Evolutionary conservation across 1,140 invertebrate genomes (phyloP), one percentile per base, ranked within the genome.

Genomic region (Drosophila pseudoananassae): DNA sequence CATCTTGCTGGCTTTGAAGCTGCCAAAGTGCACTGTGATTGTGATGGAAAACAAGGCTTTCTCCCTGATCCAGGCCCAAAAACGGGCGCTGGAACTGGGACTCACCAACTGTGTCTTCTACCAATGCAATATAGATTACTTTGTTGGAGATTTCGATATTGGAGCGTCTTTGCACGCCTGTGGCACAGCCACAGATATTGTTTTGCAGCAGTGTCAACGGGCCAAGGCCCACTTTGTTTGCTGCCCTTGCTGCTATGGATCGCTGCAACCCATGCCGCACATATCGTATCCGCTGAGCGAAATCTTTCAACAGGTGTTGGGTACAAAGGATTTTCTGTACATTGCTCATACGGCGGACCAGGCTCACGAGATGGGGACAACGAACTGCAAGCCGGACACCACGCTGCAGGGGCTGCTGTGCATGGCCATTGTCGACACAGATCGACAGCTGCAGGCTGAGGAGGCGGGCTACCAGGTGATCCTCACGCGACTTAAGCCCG

Each of bases 221-320:
- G 94, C 94, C 12, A 93, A 94, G 51, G 97, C 98, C 0, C 93
- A 95, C 59, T 98, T 99, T 93, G 95, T 98, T 3, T 94, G 97
- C 56, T 98, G 97, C 92, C 98, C 98, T 1, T 99, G 98, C 91
- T 99, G 98, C 91, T 99, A 99, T 92, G 98, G 98, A 4, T 95
- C 95, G 2, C 93, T 99, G 40, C 95, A 96, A 77, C 84, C 88
- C 4, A 92, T 92, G 94, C 85, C 78, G 94, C 95, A 80, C 92
- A 97, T 92, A 94, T 95, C 85, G 91, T 96, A 98, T 92, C 96
- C 95, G 1, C 92, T 95, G 68, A 96, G 96, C 92, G 73, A 91
- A 29, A 78, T 91, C 52, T 95, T 95, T 63, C 91, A 83, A 8
- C 51, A 91, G 3, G 79, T 91, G 27, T 74, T 96, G 1, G 92